These are phyloP conservation scores for Stichodactyla mertensii DNA, from an alignment of 64 coral and sea anemone species.

Conservation along the genomic window DNA sequence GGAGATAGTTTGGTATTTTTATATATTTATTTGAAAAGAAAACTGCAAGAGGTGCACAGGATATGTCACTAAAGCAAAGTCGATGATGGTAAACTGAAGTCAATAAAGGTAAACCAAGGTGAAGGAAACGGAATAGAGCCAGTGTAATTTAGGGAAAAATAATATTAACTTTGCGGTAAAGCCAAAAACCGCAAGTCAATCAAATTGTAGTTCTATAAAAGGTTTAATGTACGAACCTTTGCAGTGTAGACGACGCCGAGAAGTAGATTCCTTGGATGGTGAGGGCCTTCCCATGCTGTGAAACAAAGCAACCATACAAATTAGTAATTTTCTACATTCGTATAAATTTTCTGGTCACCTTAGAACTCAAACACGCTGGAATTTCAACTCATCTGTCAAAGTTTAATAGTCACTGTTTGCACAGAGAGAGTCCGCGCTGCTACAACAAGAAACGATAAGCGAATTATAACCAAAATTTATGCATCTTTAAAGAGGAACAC, in stretches of 20 bases:
- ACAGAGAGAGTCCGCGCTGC: not conserved
- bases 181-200: not conserved
- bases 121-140: no score
- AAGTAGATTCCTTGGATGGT: constrained; percentile 90
- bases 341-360: not conserved
- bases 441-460: no score
- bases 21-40: not conserved
- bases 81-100: not conserved
- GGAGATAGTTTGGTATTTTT: no score
- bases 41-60: not conserved
- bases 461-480: no score
- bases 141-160: not conserved
- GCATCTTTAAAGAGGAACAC: not conserved
- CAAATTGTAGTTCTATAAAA: not conserved
- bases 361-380: not conserved
- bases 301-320: constrained; percentile 14
- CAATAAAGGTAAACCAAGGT: not conserved
- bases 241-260: constrained; percentile 92
- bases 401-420: not conserved
- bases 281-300: constrained; percentile 89
- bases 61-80: not conserved
- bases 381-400: not conserved
- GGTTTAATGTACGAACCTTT: constrained; percentile 44
- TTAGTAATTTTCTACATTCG: not conserved
- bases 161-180: not conserved